Evolutionary conservation across 1,140 invertebrate genomes (phyloP), one percentile per base, ranked within the genome.

Genomic region (Tigriopus japonicus): DNA sequence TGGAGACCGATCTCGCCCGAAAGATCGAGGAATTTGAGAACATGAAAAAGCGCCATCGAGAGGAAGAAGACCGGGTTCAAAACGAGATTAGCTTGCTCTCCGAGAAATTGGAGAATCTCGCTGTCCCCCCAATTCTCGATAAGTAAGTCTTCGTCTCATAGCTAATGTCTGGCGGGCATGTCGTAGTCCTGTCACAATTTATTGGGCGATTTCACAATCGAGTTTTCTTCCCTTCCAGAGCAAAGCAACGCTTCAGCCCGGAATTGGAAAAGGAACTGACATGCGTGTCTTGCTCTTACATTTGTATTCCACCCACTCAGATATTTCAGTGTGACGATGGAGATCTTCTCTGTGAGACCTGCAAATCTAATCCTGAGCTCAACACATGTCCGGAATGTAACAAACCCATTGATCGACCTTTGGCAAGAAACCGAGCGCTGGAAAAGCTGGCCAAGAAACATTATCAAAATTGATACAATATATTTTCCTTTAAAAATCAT

Each of bases 291-390:
- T 54, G 52, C 35, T 54, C 52, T 54, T 28, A 28, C 21, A 54
- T 54, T 28, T 54, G 52, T 28, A 28, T 54, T 54, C 52, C 52
- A 19, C 52, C 52, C 35, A 28, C 52, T 15, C 21, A 54, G 52
- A 54, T 54, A 54, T 54, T 54, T 54, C 52, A 54, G 17, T 54
- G 52, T 28, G 52, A 54, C n/a, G 52, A 54, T 23, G 52, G 52
- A 6, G 52, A 54, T 28, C 21, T 54, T 21, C 52, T 54, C 13
- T 54, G 52, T 21, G 5, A 54, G 35, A 28, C 21, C 14, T 54
- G 52, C 24, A 54, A 28, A 15, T 21, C 21, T 1, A 28, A 54
- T 28, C 5, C 5, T 6, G 17, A 28, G 35, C 21, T 54, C 19
- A 23, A 21, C 1, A 21, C 21, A 6, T 54, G 52, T 54, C 52